Conservation (phyloP, 2,888 invertebrate genomes). For the Volucella inanis region DNA sequence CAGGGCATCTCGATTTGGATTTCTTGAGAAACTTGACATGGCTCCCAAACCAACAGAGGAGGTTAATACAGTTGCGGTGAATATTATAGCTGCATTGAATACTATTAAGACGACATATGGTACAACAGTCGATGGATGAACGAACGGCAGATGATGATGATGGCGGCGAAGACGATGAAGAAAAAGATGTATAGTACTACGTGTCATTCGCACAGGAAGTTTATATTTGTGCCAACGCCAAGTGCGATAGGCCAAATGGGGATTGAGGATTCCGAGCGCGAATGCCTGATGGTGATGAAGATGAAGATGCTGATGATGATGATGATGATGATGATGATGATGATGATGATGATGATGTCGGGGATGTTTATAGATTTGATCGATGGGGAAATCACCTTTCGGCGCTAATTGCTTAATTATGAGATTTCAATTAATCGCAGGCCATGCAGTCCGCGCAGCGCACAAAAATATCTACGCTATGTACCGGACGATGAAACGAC, state of each 20-base stretch:
- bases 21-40: slow-evolving; percentile 26
- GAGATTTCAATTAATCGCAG: slow-evolving; percentile 67
- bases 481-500: slow-evolving; percentile 52
- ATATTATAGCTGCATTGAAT: too few relatives aligned
- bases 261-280: too few relatives aligned
- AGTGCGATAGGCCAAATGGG: slow-evolving; percentile 21
- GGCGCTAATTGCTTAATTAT: slow-evolving; percentile 72
- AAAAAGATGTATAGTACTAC: slow-evolving; percentile 19
- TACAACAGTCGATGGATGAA: too few relatives aligned
- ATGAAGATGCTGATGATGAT: too few relatives aligned
- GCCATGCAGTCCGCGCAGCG: background rate
- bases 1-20: background rate
- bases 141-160: background rate
- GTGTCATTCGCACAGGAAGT: slow-evolving; percentile 74
- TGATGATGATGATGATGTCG: slow-evolving; percentile 25
- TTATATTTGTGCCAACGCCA: slow-evolving; percentile 66
- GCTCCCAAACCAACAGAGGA: too few relatives aligned
- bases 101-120: too few relatives aligned
- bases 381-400: slow-evolving; percentile 74
- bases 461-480: slow-evolving; percentile 32
- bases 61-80: too few relatives aligned
- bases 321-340: too few relatives aligned
- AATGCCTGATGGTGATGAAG: too few relatives aligned
- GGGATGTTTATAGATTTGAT: slow-evolving; percentile 70
- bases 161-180: slow-evolving; percentile 28